Evolutionary conservation across 2,888 invertebrate species (phyloP).

Genomic region (Amiota mariae): DNA sequence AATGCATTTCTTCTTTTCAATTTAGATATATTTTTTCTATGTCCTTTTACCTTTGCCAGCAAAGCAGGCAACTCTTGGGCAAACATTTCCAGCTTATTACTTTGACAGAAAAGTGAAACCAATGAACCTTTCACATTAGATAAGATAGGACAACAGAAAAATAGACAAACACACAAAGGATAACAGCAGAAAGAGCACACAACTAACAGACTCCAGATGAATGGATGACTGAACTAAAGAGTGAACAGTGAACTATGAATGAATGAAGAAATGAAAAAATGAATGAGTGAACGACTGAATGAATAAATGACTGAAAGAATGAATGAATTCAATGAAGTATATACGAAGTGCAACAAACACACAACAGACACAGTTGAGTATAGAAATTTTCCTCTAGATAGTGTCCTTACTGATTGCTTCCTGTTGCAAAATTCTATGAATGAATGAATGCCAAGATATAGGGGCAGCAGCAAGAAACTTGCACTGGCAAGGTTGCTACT

Average conservation of each 20-base stretch:
- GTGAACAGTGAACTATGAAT: slow-evolving; percentile 23
- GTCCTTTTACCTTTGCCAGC: not conserved
- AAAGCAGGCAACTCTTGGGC: slow-evolving; percentile 24
- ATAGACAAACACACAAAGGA: slow-evolving; percentile 20
- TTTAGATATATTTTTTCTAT: not conserved
- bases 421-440: slow-evolving; percentile 51
- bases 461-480: slow-evolving; percentile 18
- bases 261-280: slow-evolving; percentile 3
- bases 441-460: slow-evolving; percentile 15
- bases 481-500: slow-evolving; percentile 26
- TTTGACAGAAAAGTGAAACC: slow-evolving; percentile 67
- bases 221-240: slow-evolving; percentile 19
- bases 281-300: slow-evolving; percentile 35
- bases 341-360: slow-evolving; percentile 38
- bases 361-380: slow-evolving; percentile 44
- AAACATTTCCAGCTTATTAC: slow-evolving; percentile 67
- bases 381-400: slow-evolving; percentile 60
- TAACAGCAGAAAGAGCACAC: not conserved
- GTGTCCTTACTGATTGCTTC: slow-evolving; percentile 71
- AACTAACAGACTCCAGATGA: slow-evolving; percentile 20
- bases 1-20: not conserved
- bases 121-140: slow-evolving; percentile 68
- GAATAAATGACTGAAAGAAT: slow-evolving; percentile 43
- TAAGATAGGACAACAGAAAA: slow-evolving; percentile 51
- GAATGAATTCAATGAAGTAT: slow-evolving; percentile 33